Conservation (phyloP, 2,797 vertebrate species). For the Sebastes vulpes region DNA sequence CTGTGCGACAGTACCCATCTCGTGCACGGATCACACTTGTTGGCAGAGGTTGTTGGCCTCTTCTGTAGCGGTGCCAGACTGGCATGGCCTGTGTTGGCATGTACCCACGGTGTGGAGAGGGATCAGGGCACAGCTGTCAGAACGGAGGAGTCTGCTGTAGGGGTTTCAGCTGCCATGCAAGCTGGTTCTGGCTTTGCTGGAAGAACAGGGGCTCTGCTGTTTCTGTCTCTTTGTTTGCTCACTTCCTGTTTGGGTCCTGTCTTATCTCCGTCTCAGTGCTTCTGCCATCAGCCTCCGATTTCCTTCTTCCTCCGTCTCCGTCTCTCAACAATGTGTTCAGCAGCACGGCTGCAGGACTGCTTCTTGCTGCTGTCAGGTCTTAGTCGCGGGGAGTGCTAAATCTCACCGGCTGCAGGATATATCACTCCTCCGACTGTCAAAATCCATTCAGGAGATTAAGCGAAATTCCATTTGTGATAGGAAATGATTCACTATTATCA, state of each 20-base stretch:
- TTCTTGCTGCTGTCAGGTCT: conserved; percentile 22
- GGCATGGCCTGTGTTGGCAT: conserved; percentile 40
- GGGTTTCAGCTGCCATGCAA: conserved; percentile 43
- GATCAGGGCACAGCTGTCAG: conserved; percentile 65
- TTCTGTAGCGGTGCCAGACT: conserved; percentile 45
- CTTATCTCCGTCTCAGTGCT: conserved; percentile 16
- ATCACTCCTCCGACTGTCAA: conserved; percentile 43
- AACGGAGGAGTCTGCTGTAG: conserved; percentile 22
- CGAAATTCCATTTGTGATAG: conserved; percentile 40
- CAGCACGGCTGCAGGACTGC: conserved; percentile 9
- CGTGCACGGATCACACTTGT: conserved; percentile 42
- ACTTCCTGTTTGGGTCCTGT: conserved; percentile 26
- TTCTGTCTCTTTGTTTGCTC: conserved; percentile 35
- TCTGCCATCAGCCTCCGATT: conserved; percentile 13
- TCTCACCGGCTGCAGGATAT: conserved; percentile 52
- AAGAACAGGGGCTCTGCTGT: conserved; percentile 35
- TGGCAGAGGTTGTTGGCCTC: conserved; percentile 29
- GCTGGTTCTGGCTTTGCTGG: conserved; percentile 10
- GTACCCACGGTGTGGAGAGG: conserved; percentile 33
- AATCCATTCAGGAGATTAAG: conserved; percentile 47
- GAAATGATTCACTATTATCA: conserved; percentile 51
- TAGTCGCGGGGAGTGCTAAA: conserved; percentile 36
- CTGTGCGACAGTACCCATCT: conserved; percentile 20
- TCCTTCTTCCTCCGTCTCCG: conserved; percentile 12
- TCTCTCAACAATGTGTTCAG: conserved; percentile 28